Evolutionary conservation across 2,113 vertebrate genomes (phyloP).

Genomic region (Zosterops japonicus): DNA sequence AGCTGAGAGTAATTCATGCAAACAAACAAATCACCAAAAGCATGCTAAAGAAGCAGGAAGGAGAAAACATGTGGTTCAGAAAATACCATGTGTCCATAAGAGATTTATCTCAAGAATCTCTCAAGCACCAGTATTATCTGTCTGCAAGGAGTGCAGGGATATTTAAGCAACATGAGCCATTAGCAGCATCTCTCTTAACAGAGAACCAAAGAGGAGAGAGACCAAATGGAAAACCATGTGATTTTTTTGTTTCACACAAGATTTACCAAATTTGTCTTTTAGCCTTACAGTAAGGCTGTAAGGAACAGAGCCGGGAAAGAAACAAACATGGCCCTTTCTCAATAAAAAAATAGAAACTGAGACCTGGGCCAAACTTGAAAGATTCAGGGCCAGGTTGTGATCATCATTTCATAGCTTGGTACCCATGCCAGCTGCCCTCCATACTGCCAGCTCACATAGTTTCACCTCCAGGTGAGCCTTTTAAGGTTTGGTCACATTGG

Average conservation of each 20-base stretch:
- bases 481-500: not conserved
- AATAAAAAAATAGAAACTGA: not conserved
- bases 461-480: rapidly evolving
- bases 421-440: not conserved
- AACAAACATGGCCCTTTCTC: rapidly evolving
- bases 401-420: not conserved
- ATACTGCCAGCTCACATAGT: not conserved
- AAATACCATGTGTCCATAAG: not conserved
- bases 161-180: not conserved
- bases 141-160: not conserved
- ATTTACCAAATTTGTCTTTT: not conserved
- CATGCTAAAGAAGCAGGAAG: not conserved
- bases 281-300: too few species aligned
- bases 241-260: not conserved
- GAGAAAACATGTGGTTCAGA: not conserved
- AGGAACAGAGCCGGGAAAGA: not conserved
- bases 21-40: conserved; percentile 10
- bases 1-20: not conserved
- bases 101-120: not conserved
- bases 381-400: not conserved
- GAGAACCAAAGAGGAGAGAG: not conserved
- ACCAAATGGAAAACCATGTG: rapidly evolving
- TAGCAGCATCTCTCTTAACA: not conserved
- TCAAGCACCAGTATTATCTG: not conserved
- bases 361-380: not conserved